phyloP scores from a whole-genome alignment of 2,888 invertebrate genomes.

The Cartodere bifasciata region DNA sequence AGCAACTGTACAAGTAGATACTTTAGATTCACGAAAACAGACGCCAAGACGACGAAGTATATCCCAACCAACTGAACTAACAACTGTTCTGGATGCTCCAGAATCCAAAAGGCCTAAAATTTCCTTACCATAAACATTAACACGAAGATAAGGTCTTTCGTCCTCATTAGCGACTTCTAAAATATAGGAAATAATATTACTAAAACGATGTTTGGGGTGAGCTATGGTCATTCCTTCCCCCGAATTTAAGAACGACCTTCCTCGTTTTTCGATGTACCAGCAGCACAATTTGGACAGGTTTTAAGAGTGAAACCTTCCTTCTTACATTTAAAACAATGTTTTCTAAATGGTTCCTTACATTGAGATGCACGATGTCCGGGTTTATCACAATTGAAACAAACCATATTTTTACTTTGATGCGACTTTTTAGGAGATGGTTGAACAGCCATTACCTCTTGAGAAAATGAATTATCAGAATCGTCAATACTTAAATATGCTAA shows the following conservation, averaged over 20 bases:
- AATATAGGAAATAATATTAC: no score
- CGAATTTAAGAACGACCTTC: constrained; percentile 7
- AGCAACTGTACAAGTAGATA: constrained; percentile 10
- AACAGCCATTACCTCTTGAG: no score
- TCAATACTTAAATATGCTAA: constrained; percentile 7
- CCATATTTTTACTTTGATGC: constrained; percentile 1
- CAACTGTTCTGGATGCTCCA: constrained; percentile 9
- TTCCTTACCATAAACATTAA: constrained; percentile 4
- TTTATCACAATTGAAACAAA: constrained; percentile 10
- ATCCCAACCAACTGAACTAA: constrained; percentile 5
- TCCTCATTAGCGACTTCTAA: constrained; percentile 9
- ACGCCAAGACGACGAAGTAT: constrained; percentile 1
- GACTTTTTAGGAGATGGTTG: no score
- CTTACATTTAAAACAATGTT: constrained; percentile 11
- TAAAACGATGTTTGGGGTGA: no score
- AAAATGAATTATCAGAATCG: no score
- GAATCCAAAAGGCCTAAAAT: constrained; percentile 8
- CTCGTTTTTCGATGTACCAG: constrained; percentile 13
- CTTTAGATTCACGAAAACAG: background rate
- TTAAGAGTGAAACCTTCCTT: constrained; percentile 8
- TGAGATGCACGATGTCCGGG: constrained; percentile 9
- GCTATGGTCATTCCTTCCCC: constrained; percentile 1
- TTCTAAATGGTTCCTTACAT: constrained; percentile 5
- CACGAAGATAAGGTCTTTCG: constrained; percentile 8
- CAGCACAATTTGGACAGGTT: constrained; percentile 13